Evolutionary conservation across 2,113 vertebrate species (phyloP), one percentile per base, ranked within the genome.

Genomic region (Rhinolophus ferrumequinum): DNA sequence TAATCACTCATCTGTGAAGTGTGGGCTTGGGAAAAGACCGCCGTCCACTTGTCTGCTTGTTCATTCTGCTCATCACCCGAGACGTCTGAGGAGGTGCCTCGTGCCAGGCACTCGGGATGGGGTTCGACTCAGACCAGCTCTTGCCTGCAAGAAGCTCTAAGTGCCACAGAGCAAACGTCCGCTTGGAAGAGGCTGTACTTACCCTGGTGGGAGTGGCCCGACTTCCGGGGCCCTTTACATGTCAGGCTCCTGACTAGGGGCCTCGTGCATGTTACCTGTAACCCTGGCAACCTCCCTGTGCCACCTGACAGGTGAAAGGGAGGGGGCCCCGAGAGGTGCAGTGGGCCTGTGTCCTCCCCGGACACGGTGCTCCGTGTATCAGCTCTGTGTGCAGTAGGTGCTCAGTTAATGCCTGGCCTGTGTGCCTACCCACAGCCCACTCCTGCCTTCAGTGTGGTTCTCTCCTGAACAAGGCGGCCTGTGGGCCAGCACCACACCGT

Each of bases 391-490:
- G 15, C 18, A 19, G 15, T 19, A 56, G 54, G 18, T 56, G 54
- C 47, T 56, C 54, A 19, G 2, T 56, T 50, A 56, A 56, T 19
- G 54, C 54, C 54, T 19, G 54, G 47, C 54, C 54, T 15, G 16
- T 19, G 54, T 56, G 54, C 47, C 47, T 11, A 5, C 47, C 47
- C 47, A 50, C 11, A 50, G 47, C 47, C 47, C 47, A 50, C 47
- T 50, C 10, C 47, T 1, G 47, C 47, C 38, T 0, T 54, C 8
- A 0, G 26, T 6, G 14, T 8, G 2, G 1, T 7, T 9, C 12
- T 73, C 67, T 70, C 41, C 44, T 16, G 22, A 24, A 5, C 6
- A 0, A 35, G 24, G 2, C 1, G 8, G 56, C 38, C 66, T 26
- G 54, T 22, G 30, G 58, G 8, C 41, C 41, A 15, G n/a, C 22